Conservation (phyloP, 1,140 invertebrate species). For the Acyrthosiphon pisum region DNA sequence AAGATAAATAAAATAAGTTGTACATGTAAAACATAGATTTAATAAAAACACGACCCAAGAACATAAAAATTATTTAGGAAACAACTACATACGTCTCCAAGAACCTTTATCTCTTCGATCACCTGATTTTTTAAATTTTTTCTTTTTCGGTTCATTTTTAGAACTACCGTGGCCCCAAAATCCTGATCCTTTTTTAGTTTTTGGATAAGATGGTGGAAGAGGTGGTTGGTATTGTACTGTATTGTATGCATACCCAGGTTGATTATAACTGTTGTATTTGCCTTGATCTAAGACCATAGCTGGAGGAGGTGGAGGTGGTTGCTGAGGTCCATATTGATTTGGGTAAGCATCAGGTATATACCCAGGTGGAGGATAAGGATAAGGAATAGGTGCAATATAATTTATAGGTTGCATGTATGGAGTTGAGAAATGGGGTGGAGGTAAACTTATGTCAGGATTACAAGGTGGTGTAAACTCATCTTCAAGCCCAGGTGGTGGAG, state of each 20-base stretch:
- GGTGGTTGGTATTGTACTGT: constrained; percentile 17
- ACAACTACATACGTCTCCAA: constrained; percentile 49
- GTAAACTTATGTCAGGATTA: constrained; percentile 33
- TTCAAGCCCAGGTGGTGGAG: constrained; percentile 55
- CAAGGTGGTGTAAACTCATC: constrained; percentile 50
- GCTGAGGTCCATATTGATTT: constrained; percentile 52
- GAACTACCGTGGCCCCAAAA: constrained; percentile 30
- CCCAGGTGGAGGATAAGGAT: constrained; percentile 52
- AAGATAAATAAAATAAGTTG: constrained; percentile 17
- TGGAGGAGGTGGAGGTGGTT: constrained; percentile 58
- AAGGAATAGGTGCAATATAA: constrained; percentile 57
- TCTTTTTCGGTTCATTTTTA: constrained; percentile 50
- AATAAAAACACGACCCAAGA: constrained; percentile 21
- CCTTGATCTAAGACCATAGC: constrained; percentile 31
- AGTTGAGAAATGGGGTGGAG: constrained; percentile 47
- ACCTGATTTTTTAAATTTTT: constrained; percentile 49
- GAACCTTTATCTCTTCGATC: constrained; percentile 51
- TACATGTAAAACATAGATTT: constrained; percentile 7
- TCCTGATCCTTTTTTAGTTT: constrained; percentile 36
- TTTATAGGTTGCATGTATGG: constrained; percentile 53
- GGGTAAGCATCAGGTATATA: constrained; percentile 42
- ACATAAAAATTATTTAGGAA: constrained; percentile 30
- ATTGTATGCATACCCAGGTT: constrained; percentile 13
- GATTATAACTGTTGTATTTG: constrained; percentile 48
- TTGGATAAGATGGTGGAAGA: constrained; percentile 35